phyloP scores from a whole-genome alignment of 1,140 invertebrate species.

The Rhynchophorus ferrugineus region DNA sequence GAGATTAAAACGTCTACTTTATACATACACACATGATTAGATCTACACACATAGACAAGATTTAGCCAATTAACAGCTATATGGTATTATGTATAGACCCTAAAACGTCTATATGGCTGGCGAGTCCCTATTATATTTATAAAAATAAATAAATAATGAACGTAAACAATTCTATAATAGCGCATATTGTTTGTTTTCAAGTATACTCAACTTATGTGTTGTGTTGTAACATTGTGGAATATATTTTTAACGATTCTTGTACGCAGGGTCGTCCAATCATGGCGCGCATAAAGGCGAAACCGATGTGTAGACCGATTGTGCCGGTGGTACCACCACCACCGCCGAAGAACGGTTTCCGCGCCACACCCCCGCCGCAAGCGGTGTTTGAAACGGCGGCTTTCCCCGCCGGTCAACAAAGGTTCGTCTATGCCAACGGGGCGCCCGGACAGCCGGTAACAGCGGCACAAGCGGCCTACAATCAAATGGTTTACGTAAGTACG shows the following conservation, averaged over 20 bases:
- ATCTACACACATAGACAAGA: no score
- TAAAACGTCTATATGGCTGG: no score
- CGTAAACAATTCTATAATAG: no score
- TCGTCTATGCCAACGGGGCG: constrained; percentile 54
- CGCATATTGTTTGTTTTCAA: no score
- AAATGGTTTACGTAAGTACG: constrained; percentile 60
- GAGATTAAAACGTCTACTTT: no score
- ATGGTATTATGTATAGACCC: no score
- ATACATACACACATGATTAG: no score
- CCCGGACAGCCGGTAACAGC: constrained; percentile 32
- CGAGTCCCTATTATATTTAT: no score
- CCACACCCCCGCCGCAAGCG: constrained; percentile 49
- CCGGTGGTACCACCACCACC: constrained; percentile 47
- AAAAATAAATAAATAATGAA: no score
- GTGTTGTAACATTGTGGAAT: no score
- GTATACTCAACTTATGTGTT: no score
- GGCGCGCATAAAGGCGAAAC: constrained; percentile 86
- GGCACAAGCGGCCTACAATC: constrained; percentile 44
- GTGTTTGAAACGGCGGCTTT: constrained; percentile 51
- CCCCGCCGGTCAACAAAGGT: constrained; percentile 53
- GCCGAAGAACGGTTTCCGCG: constrained; percentile 59
- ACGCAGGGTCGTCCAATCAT: constrained; percentile 75
- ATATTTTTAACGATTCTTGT: background rate
- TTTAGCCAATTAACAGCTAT: no score
- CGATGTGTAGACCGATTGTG: constrained; percentile 64